Evolutionary conservation across 2,113 vertebrate species (phyloP), one percentile per base, ranked within the genome.

Genomic region (Thermophis baileyi): DNA sequence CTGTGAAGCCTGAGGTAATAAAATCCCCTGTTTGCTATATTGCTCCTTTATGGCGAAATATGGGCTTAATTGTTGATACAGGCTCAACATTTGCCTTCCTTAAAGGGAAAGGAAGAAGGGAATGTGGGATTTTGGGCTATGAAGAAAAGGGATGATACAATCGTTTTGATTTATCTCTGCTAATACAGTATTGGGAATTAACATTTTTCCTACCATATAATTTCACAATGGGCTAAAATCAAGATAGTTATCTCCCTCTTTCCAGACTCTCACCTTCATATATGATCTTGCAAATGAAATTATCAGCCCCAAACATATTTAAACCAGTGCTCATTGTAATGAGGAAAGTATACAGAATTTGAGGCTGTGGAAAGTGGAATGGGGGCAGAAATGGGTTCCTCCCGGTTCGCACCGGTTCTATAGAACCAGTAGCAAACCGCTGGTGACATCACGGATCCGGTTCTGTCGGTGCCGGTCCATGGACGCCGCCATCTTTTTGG

Each of bases 21-120:
- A 96, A 97, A 95, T 97, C 94, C 96, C 92, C 94, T 87, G 24
- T 94, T 94, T 91, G 96, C 92, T 95, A 85, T 49, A 95, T 93
- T 7, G 63, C n/a, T 96, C 93, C 92, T 90, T 95, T 94, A 96
- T 2, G 51, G 95, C 90, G 94, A 95, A 95, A 93, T 51, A 95
- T 90, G 85, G 91, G 87, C 90, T 96, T 97, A 98, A 98, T 91
- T 97, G 95, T 95, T 95, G 93, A 74, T 95, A 90, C 54, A 94
- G 60, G 93, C 96, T 74, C 47, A 90, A 91, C 6, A 46, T 92
- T 94, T 60, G 92, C 90, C 97, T 96, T 95, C 92, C 93, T 87
- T 47, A 7, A 90, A 90, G 35, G 85, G 50, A 86, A 88, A 55
- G 44, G 30, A 90, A 88, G 60, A 69, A 35, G 40, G n/a, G 30